A percentile compares a stretch with the other conserved stretches of the same genome.
These are phyloP conservation scores for Heteronetta atricapilla DNA, from an alignment of 2,113 vertebrate species.

Conservation along the genomic window DNA sequence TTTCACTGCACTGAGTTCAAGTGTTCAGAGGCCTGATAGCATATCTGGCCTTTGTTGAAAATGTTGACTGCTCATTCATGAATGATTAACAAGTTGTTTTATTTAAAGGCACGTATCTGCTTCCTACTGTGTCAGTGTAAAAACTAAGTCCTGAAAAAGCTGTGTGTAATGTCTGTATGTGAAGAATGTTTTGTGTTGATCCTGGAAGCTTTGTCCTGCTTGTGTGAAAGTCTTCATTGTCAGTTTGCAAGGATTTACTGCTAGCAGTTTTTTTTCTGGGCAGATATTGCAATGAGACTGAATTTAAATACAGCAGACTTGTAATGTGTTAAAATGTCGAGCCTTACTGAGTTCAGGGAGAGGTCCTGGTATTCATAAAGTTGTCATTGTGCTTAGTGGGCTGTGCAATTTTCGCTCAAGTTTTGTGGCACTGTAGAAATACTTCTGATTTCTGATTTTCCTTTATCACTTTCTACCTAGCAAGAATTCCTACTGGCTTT, in stretches of 20 bases:
- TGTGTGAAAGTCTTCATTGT: not conserved
- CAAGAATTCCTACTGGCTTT: not conserved
- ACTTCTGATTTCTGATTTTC: not conserved
- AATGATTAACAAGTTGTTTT: conserved; percentile 62
- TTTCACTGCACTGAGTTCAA: not conserved
- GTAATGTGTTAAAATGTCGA: not conserved
- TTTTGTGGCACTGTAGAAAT: not conserved
- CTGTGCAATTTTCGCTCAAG: not conserved
- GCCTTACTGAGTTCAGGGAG: not conserved
- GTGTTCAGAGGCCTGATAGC: conserved; percentile 5
- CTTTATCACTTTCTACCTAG: not conserved
- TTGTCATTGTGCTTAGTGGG: not conserved
- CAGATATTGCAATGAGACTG: not conserved
- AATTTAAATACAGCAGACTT: not conserved
- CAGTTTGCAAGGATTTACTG: not conserved
- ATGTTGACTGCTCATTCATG: conserved; percentile 48
- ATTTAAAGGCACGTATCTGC: not conserved
- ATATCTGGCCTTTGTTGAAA: conserved; percentile 28
- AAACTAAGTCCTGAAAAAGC: not conserved
- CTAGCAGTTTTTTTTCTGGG: not conserved
- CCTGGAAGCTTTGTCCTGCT: not conserved
- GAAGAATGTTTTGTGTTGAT: not conserved
- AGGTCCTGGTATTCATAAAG: not conserved
- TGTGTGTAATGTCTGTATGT: not conserved
- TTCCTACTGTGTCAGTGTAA: not conserved